These are phyloP conservation scores for Sebastes reedi DNA, from an alignment of 2,797 vertebrate genomes.

Conservation along the genomic window DNA sequence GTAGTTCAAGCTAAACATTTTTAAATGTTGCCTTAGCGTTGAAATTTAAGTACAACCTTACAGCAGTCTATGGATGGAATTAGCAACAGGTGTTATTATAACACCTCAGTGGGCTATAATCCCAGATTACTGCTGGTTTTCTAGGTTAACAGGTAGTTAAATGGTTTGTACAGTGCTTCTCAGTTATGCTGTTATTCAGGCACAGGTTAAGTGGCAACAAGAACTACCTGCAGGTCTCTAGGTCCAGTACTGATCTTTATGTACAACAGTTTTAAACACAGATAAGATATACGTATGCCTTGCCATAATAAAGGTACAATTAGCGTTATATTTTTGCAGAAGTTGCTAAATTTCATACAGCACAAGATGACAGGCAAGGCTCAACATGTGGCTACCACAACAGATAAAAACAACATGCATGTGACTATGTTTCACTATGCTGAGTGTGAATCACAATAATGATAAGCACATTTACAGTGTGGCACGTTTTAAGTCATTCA, in stretches of 20 bases:
- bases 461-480: slow-evolving; percentile 13
- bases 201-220: background rate
- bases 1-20: slow-evolving; percentile 6
- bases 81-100: slow-evolving; percentile 8
- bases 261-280: background rate
- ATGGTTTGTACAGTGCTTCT: background rate
- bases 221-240: background rate
- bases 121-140: slow-evolving; percentile 14
- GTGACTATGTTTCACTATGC: slow-evolving; percentile 4
- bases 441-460: slow-evolving; percentile 15
- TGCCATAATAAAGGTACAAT: background rate
- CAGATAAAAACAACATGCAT: slow-evolving; percentile 42
- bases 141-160: background rate
- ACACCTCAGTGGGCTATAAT: slow-evolving; percentile 4
- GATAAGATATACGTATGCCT: background rate
- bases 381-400: slow-evolving; percentile 15
- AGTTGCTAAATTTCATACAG: background rate
- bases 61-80: slow-evolving; percentile 10
- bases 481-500: slow-evolving; percentile 20
- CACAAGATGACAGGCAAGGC: slow-evolving; percentile 4
- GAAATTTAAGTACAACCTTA: slow-evolving; percentile 13
- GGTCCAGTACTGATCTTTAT: slow-evolving; percentile 9
- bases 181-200: background rate
- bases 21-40: background rate
- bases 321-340: background rate